Conservation (phyloP, 2,797 vertebrate species). For the Macropus fuliginosus region DNA sequence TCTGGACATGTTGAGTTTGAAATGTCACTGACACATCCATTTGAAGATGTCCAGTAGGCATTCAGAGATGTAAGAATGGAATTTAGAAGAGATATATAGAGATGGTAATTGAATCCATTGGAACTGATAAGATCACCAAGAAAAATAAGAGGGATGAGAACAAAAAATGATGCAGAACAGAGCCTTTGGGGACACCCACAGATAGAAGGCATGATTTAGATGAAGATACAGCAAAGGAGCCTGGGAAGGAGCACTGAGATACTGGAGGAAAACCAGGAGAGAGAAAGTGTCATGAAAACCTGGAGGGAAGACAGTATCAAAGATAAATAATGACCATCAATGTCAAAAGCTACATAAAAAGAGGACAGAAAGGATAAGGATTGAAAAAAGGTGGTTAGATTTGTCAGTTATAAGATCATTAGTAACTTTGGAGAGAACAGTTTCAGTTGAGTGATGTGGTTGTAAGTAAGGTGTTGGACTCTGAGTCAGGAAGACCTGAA, state of each 20-base stretch:
- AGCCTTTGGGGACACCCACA: not conserved
- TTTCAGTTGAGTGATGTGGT: not conserved
- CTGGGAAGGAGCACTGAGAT: not conserved
- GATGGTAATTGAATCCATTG: not conserved
- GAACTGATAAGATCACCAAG: no score
- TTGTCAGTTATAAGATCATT: not conserved
- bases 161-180: not conserved
- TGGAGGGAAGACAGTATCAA: not conserved
- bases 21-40: no score
- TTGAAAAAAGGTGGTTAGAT: not conserved
- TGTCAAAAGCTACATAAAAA: not conserved
- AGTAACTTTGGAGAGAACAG: not conserved
- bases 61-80: no score
- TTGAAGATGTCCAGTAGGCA: no score
- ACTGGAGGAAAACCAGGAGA: no score
- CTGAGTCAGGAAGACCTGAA: not conserved
- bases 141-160: not conserved
- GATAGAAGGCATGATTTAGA: not conserved
- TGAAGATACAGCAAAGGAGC: no score
- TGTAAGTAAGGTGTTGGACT: not conserved
- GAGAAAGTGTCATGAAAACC: not conserved
- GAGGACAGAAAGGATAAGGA: not conserved
- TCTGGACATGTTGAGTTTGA: no score
- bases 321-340: not conserved
- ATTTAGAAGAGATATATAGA: no score